These are phyloP conservation scores for Endomychus coccineus DNA, from an alignment of 2,888 invertebrate genomes.

Conservation along the genomic window DNA sequence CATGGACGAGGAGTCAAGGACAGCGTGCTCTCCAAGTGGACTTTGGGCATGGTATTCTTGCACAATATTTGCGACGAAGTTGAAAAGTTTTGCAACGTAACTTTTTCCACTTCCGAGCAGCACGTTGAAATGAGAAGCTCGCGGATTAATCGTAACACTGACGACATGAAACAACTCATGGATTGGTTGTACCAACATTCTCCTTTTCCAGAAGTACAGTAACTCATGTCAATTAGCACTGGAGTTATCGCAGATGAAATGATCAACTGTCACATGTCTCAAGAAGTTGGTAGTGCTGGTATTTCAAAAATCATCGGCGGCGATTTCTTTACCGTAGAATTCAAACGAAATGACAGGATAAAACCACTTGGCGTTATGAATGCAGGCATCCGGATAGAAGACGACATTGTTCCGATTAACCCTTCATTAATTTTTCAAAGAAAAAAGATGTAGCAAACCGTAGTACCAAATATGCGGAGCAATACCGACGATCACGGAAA, in stretches of 20 bases:
- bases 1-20: constrained; percentile 19
- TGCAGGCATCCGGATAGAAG: constrained; percentile 9
- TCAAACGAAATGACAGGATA: constrained; percentile 17
- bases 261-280: constrained; percentile 21
- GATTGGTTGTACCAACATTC: constrained; percentile 20
- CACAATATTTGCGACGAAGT: constrained; percentile 19
- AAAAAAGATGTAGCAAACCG: no score
- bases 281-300: constrained; percentile 13
- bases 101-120: constrained; percentile 15
- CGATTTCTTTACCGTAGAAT: constrained; percentile 18
- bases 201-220: constrained; percentile 20
- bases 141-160: constrained; percentile 19
- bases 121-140: constrained; percentile 21
- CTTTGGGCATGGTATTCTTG: constrained; percentile 14
- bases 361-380: constrained; percentile 12
- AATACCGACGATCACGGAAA: no score
- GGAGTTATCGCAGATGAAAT: constrained; percentile 19
- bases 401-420: constrained; percentile 7
- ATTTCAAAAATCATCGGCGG: constrained; percentile 14
- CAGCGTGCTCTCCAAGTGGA: constrained; percentile 17
- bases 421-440: no score
- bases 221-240: constrained; percentile 19
- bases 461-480: no score
- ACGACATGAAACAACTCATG: constrained; percentile 15
- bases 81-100: constrained; percentile 16